Evolutionary conservation across 2,888 invertebrate genomes (phyloP).

Genomic region (Callyntrura guangdongensis): DNA sequence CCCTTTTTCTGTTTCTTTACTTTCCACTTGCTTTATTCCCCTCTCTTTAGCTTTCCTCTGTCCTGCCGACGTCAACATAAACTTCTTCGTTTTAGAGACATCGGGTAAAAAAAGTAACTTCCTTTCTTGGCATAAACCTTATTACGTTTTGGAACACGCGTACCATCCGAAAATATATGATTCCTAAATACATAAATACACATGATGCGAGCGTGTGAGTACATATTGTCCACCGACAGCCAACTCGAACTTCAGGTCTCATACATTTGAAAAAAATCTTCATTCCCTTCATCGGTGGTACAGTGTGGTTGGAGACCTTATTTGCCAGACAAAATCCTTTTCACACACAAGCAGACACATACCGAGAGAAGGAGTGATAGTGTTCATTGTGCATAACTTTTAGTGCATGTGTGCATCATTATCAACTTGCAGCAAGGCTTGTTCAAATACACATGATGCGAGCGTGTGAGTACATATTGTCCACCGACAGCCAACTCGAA

Average conservation of each 20-base stretch:
- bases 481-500: no score
- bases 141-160: constrained; percentile 53
- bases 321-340: no score
- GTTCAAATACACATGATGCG: neutral
- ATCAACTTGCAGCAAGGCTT: no score
- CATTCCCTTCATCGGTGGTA: neutral
- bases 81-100: constrained; percentile 15
- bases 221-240: neutral
- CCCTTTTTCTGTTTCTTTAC: constrained; percentile 52
- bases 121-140: constrained; percentile 62
- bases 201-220: neutral
- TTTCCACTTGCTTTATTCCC: constrained; percentile 12
- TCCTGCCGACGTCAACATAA: constrained; percentile 52
- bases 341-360: neutral
- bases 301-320: neutral
- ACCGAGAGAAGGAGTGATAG: neutral
- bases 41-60: constrained; percentile 36
- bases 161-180: neutral
- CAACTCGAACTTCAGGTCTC: neutral
- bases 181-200: neutral
- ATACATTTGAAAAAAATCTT: neutral
- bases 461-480: constrained; percentile 6
- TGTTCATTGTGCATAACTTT: constrained; percentile 20
- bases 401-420: constrained; percentile 51
- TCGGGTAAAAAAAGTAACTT: constrained; percentile 34